Evolutionary conservation across 2,113 vertebrate genomes (phyloP).

Genomic region (Addax nasomaculatus): DNA sequence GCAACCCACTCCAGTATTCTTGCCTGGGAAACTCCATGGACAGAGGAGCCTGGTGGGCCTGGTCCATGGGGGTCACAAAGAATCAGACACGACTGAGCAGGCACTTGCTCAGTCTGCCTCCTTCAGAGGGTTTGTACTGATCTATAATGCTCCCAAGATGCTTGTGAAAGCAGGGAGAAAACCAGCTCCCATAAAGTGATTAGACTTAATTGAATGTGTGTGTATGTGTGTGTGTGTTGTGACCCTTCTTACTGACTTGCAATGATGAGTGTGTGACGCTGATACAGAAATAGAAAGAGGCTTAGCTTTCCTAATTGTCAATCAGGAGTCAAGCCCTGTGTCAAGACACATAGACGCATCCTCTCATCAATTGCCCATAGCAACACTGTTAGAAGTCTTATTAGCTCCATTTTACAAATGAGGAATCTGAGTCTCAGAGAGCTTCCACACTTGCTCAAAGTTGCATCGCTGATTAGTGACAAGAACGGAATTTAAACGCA

Average conservation of each 20-base stretch:
- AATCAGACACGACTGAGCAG: not conserved
- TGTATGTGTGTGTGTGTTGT: fast-evolving
- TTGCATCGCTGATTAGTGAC: not conserved
- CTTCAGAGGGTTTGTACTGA: not conserved
- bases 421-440: not conserved
- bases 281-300: not conserved
- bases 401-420: not conserved
- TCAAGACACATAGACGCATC: not conserved
- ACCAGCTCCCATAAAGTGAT: not conserved
- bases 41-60: not conserved
- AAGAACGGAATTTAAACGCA: not conserved
- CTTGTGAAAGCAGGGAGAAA: not conserved
- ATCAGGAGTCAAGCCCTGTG: not conserved
- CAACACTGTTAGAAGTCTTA: not conserved
- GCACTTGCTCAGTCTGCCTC: not conserved
- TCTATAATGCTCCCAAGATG: not conserved
- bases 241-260: not conserved
- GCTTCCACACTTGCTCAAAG: not conserved
- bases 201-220: not conserved
- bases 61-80: not conserved
- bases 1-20: not conserved
- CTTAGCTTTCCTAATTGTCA: not conserved
- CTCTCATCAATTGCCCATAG: not conserved
- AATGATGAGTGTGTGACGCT: not conserved
- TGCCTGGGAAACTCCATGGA: not conserved